phyloP scores from a whole-genome alignment of 2,797 vertebrate species.

The Heteromormyrus szaboi region DNA sequence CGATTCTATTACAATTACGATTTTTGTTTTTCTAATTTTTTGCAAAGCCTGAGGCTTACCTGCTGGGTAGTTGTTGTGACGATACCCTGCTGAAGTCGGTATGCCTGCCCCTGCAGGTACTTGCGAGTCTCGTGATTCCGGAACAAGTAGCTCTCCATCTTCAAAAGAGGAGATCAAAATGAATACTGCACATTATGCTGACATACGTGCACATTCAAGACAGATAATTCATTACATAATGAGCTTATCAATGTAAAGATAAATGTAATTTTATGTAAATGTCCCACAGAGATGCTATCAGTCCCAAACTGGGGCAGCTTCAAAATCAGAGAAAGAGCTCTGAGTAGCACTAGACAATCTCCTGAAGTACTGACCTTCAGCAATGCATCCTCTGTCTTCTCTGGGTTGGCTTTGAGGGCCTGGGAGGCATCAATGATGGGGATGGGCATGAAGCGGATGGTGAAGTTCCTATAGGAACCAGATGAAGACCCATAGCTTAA shows the following conservation, averaged over 20 bases:
- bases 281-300: neutral
- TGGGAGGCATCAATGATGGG: conserved; percentile 92
- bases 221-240: neutral
- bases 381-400: conserved; percentile 90
- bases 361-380: conserved; percentile 70
- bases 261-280: neutral
- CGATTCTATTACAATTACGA: neutral
- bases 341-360: neutral
- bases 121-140: conserved; percentile 92
- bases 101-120: conserved; percentile 90
- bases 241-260: neutral
- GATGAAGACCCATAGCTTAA: neutral
- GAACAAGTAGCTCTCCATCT: conserved; percentile 94
- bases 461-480: conserved; percentile 75
- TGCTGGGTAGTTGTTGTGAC: conserved; percentile 92
- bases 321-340: neutral
- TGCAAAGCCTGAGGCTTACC: conserved; percentile 49
- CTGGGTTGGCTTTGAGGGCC: conserved; percentile 85
- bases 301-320: neutral
- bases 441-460: conserved; percentile 90
- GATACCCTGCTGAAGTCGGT: conserved; percentile 92
- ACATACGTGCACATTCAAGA: neutral
- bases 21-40: neutral
- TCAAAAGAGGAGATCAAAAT: conserved; percentile 25
- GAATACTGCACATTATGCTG: neutral